A percentile compares a stretch with the other conserved stretches of the same genome.
phyloP scores from a whole-genome alignment of 2,113 vertebrate species.

The Vulpes ferrilata region DNA sequence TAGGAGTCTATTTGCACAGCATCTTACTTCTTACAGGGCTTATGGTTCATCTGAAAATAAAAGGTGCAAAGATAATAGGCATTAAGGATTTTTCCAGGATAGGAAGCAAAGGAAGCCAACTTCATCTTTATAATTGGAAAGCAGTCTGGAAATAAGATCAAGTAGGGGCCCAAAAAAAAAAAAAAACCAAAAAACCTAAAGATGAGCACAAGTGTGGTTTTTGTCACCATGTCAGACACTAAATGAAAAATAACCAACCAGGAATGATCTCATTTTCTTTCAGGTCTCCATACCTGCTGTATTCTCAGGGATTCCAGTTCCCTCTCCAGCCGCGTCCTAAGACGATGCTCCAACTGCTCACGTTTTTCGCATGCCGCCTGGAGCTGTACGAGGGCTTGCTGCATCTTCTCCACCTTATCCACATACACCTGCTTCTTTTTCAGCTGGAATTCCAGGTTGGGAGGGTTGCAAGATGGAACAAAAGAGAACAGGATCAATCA shows the following conservation, averaged over 20 bases:
- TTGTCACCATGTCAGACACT: neutral
- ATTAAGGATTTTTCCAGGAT: slow-evolving; percentile 5
- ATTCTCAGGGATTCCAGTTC: slow-evolving; percentile 97
- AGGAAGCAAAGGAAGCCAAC: slow-evolving; percentile 19
- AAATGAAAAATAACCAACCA: neutral
- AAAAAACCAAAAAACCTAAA: neutral
- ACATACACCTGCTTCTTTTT: slow-evolving; percentile 99
- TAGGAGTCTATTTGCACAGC: neutral
- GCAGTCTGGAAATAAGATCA: neutral
- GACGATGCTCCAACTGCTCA: slow-evolving; percentile 96
- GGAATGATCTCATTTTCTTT: neutral
- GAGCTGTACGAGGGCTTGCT: slow-evolving; percentile 97
- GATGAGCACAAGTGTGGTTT: neutral
- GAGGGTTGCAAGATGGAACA: slow-evolving; percentile 24
- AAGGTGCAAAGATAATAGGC: neutral
- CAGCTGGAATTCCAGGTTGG: slow-evolving; percentile 87
- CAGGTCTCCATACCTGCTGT: slow-evolving; percentile 93
- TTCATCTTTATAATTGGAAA: neutral
- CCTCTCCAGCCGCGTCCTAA: slow-evolving; percentile 95
- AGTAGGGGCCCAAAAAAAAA: neutral
- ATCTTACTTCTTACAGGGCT: neutral
- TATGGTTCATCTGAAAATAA: slow-evolving; percentile 35
- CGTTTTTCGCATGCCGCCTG: slow-evolving; percentile 98
- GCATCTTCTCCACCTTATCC: slow-evolving; percentile 99
- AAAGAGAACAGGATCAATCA: slow-evolving; percentile 32